These are phyloP conservation scores for Willowsia nigromaculata DNA, from an alignment of 2,888 invertebrate species.

Conservation along the genomic window DNA sequence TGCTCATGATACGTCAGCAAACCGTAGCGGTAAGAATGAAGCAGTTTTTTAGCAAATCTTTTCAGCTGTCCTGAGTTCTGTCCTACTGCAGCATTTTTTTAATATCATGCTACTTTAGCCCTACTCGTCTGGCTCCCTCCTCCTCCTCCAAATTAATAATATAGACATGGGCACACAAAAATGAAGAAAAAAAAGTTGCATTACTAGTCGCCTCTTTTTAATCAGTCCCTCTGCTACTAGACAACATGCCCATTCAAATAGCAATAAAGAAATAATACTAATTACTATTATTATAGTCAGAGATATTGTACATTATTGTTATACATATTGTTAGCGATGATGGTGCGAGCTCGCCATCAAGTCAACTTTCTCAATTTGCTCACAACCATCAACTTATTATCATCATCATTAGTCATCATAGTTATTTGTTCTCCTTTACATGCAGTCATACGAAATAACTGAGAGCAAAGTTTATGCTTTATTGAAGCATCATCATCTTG, in stretches of 20 bases:
- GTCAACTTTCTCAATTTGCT: constrained; percentile 24
- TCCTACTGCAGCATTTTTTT: background rate
- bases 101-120: background rate
- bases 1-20: constrained; percentile 62
- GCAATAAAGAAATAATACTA: background rate
- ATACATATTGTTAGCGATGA: background rate
- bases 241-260: background rate
- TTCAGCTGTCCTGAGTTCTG: constrained; percentile 55
- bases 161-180: background rate
- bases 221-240: background rate
- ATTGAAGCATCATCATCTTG: no score
- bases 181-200: background rate
- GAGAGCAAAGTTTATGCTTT: background rate
- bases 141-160: constrained; percentile 22
- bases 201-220: background rate
- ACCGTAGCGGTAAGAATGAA: constrained; percentile 59
- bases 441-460: background rate
- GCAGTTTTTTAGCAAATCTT: constrained; percentile 27
- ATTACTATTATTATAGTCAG: background rate
- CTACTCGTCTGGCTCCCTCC: background rate
- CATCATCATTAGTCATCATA: background rate
- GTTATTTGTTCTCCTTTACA: background rate
- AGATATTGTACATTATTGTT: background rate
- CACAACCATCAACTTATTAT: background rate
- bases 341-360: background rate